These are phyloP conservation scores for Hylaeus anthracinus DNA, from an alignment of 1,140 invertebrate species.

Conservation along the genomic window DNA sequence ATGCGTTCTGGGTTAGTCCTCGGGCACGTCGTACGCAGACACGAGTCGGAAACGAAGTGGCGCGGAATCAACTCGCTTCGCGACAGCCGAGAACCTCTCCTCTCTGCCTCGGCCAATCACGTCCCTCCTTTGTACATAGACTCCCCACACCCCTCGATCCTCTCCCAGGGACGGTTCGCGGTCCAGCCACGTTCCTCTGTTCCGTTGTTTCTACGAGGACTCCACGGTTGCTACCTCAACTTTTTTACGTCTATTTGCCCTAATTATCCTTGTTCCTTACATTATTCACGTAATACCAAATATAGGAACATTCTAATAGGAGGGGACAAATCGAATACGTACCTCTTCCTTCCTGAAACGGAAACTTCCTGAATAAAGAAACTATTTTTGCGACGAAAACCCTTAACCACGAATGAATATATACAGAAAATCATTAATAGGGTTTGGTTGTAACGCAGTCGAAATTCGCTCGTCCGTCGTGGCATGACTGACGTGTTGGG, in stretches of 20 bases:
- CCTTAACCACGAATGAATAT: too few species aligned
- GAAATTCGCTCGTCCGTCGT: too few species aligned
- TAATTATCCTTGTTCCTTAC: constrained; percentile 10
- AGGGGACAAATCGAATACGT: too few species aligned
- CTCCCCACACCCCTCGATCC: not conserved
- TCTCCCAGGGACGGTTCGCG: constrained; percentile 26
- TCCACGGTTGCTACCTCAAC: constrained; percentile 57
- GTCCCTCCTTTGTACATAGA: constrained; percentile 31
- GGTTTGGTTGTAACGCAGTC: too few species aligned
- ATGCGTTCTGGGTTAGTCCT: constrained; percentile 31
- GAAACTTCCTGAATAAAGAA: too few species aligned
- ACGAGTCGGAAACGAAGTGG: constrained; percentile 70
- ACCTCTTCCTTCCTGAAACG: too few species aligned
- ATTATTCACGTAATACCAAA: not conserved
- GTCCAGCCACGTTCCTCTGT: constrained; percentile 53
- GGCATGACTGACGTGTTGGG: too few species aligned
- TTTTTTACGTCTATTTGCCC: constrained; percentile 5
- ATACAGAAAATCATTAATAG: too few species aligned
- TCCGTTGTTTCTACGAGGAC: constrained; percentile 54
- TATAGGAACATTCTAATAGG: not conserved
- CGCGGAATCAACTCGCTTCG: constrained; percentile 63
- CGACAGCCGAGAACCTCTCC: constrained; percentile 59
- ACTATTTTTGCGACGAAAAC: too few species aligned
- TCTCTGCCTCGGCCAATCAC: constrained; percentile 55
- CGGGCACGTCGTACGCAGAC: constrained; percentile 50